These are phyloP conservation scores for Proctacanthus coquilletti DNA, from an alignment of 1,140 invertebrate species.

Conservation along the genomic window DNA sequence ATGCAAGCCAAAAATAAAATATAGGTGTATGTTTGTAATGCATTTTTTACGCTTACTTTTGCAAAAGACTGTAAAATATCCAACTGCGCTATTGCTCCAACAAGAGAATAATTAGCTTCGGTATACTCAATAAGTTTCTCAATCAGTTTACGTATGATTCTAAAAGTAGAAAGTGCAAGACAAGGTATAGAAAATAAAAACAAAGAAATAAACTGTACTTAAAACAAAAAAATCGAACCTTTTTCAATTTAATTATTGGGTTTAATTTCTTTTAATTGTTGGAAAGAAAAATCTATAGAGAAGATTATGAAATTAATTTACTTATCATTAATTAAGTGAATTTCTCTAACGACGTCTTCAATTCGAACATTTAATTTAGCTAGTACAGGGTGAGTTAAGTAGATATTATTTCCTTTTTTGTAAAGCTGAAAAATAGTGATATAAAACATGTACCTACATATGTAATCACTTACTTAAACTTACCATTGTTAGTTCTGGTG, in stretches of 20 bases:
- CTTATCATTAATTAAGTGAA: background rate
- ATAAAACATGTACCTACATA: too few relatives aligned
- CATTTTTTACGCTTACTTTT: conserved; percentile 34
- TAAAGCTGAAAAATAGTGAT: conserved; percentile 2
- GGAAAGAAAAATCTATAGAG: too few relatives aligned
- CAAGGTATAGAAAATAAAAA: too few relatives aligned
- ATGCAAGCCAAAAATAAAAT: too few relatives aligned
- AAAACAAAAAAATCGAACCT: too few relatives aligned
- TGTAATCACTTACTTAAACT: too few relatives aligned
- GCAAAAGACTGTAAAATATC: conserved; percentile 65
- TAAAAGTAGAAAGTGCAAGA: conserved; percentile 34
- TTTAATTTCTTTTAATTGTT: too few relatives aligned
- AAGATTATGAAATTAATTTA: too few relatives aligned
- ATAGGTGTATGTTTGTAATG: conserved; percentile 2
- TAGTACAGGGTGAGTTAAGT: background rate
- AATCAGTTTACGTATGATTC: conserved; percentile 42
- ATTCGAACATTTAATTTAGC: background rate
- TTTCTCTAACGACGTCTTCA: background rate
- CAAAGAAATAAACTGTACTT: too few relatives aligned
- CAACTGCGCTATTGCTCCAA: conserved; percentile 60
- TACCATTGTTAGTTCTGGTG: background rate
- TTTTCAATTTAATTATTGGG: too few relatives aligned
- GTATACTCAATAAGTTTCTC: conserved; percentile 50
- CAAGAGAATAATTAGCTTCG: conserved; percentile 59
- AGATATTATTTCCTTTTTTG: conserved; percentile 1